Evolutionary conservation across 2,888 invertebrate species (phyloP).

Genomic region (Acleris laterana): DNA sequence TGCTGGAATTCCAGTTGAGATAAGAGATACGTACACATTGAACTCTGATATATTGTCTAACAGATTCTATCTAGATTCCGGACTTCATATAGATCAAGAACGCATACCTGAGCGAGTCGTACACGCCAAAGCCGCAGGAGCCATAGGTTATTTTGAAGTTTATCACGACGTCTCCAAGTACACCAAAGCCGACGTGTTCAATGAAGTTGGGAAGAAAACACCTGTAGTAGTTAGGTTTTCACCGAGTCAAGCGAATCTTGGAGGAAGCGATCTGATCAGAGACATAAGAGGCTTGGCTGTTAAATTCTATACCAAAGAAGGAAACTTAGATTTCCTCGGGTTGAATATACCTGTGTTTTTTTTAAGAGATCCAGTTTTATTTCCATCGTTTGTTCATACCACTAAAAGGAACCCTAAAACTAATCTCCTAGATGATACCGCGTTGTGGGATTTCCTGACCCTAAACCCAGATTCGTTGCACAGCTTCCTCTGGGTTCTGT

Average conservation of each 20-base stretch:
- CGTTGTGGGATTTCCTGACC: constrained; percentile 81
- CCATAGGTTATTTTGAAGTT: constrained; percentile 92
- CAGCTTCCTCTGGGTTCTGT: constrained; percentile 89
- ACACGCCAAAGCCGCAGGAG: constrained; percentile 95
- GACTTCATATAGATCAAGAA: constrained; percentile 91
- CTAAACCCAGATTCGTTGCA: constrained; percentile 87
- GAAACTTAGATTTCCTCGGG: constrained; percentile 59
- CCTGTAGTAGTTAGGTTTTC: constrained; percentile 90
- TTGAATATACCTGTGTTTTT: constrained; percentile 84
- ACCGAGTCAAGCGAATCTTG: constrained; percentile 91
- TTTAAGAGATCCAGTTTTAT: constrained; percentile 80
- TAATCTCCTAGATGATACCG: constrained; percentile 56
- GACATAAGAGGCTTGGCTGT: constrained; percentile 84
- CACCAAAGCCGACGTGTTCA: constrained; percentile 89
- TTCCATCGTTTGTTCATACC: constrained; percentile 80
- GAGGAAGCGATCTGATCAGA: constrained; percentile 92
- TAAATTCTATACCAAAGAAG: constrained; percentile 57
- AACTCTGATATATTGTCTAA: constrained; percentile 84
- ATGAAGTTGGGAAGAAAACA: constrained; percentile 89
- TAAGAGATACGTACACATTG: constrained; percentile 88
- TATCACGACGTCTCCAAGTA: constrained; percentile 92
- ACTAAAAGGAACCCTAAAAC: constrained; percentile 84
- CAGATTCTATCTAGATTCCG: constrained; percentile 45
- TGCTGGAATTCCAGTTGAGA: constrained; percentile 90
- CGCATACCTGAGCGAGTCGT: constrained; percentile 96